Percentiles rank a stretch among this genome's conserved stretches.
Evolutionary conservation across 2,113 vertebrate genomes (phyloP).

Genomic region (Aphyosemion australe): DNA sequence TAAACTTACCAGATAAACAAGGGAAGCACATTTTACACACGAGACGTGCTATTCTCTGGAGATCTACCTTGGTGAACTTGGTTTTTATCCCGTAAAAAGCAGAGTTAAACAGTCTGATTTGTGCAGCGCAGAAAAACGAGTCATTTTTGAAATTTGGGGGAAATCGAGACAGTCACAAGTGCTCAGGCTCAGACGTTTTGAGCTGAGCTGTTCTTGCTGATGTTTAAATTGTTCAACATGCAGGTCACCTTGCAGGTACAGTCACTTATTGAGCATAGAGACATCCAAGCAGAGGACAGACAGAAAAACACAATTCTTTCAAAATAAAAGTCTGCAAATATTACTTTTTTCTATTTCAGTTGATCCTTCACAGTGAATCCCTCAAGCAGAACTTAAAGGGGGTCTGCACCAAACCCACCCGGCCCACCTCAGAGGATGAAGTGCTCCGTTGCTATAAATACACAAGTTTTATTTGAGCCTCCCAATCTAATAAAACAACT

Average conservation of each 20-base stretch:
- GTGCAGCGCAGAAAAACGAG: not conserved
- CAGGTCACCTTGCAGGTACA: constrained; percentile 54
- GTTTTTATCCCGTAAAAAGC: constrained; percentile 33
- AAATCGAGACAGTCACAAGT: constrained; percentile 1
- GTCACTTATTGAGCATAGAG: constrained; percentile 37
- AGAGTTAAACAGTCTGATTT: constrained; percentile 34
- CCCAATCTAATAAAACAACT: constrained; percentile 64
- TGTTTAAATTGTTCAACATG: constrained; percentile 51
- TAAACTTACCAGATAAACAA: constrained; percentile 49
- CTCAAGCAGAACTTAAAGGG: constrained; percentile 45
- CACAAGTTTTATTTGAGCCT: constrained; percentile 29
- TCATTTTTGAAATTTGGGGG: not conserved
- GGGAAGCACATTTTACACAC: constrained; percentile 49
- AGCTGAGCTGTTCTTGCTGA: constrained; percentile 35
- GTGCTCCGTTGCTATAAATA: constrained; percentile 66
- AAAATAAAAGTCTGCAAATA: constrained; percentile 30
- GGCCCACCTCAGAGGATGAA: constrained; percentile 46
- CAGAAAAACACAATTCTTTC: too few relatives aligned
- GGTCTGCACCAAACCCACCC: constrained; percentile 37
- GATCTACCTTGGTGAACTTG: constrained; percentile 41
- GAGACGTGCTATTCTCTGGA: constrained; percentile 52
- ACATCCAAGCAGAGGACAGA: constrained; percentile 47
- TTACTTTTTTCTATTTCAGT: constrained; percentile 1
- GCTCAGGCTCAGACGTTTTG: constrained; percentile 25
- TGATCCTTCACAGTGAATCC: constrained; percentile 38